These are phyloP conservation scores for Rhinichthys klamathensis DNA, from an alignment of 2,113 vertebrate species.

Conservation along the genomic window DNA sequence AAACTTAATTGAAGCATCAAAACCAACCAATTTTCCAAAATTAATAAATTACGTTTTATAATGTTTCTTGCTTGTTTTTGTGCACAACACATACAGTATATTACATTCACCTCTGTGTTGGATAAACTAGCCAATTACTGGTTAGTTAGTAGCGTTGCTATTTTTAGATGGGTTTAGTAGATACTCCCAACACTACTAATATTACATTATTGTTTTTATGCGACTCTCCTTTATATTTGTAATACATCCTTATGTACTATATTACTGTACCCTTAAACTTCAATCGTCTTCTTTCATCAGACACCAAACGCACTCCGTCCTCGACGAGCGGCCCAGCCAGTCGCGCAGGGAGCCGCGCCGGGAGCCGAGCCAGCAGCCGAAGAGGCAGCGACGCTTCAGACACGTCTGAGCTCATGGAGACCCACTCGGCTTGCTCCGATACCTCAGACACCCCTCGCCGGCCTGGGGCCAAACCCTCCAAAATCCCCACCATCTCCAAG, in stretches of 20 bases:
- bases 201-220: not conserved
- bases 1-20: not conserved
- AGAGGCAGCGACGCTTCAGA: conserved; percentile 95
- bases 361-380: conserved; percentile 92
- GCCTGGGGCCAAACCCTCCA: conserved; percentile 86
- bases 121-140: not conserved
- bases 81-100: not conserved
- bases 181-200: not conserved
- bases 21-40: not conserved
- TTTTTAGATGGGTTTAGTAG: not conserved
- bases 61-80: not conserved
- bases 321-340: conserved; percentile 73
- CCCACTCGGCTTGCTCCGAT: conserved; percentile 92
- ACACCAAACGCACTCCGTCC: conserved; percentile 83
- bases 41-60: not conserved
- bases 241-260: not conserved
- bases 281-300: conserved; percentile 64
- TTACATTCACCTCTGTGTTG: not conserved
- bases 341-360: conserved; percentile 87
- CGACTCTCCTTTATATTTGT: not conserved
- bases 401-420: conserved; percentile 92
- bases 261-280: not conserved
- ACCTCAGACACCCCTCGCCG: conserved; percentile 90
- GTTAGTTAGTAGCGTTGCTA: not conserved
- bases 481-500: conserved; percentile 98